A percentile compares a stretch with the other conserved stretches of the same genome.
phyloP scores from a whole-genome alignment of 2,797 vertebrate genomes.

The Syngnathus rostellatus region DNA sequence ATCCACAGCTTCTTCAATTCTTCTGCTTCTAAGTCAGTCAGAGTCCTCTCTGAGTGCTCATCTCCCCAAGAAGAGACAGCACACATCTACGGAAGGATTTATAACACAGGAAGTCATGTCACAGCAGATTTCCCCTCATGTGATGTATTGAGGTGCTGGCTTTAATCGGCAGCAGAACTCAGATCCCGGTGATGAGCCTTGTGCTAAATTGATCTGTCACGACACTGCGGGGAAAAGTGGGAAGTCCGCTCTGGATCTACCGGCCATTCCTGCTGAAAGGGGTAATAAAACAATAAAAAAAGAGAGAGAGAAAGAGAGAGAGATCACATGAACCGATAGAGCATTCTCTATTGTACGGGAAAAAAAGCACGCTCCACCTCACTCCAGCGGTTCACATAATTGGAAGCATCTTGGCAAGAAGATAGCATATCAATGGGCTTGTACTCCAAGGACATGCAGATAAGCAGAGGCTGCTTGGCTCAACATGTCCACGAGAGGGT shows the following conservation, averaged over 20 bases:
- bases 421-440: constrained; percentile 71
- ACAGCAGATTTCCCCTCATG: constrained; percentile 15
- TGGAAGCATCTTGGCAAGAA: constrained; percentile 75
- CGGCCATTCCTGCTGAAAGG: constrained; percentile 41
- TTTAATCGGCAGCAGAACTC: constrained; percentile 25
- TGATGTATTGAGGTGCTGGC: constrained; percentile 24
- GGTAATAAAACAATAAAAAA: constrained; percentile 26
- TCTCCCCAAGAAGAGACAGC: constrained; percentile 11
- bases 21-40: constrained; percentile 8
- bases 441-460: constrained; percentile 72
- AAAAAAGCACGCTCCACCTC: constrained; percentile 65
- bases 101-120: constrained; percentile 28
- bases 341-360: constrained; percentile 51
- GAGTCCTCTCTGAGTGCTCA: constrained; percentile 14
- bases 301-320: constrained; percentile 38
- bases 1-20: background rate
- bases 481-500: constrained; percentile 59
- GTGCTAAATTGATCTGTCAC: constrained; percentile 36
- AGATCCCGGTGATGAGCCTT: constrained; percentile 23
- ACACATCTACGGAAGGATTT: constrained; percentile 19
- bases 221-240: constrained; percentile 25
- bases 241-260: constrained; percentile 34
- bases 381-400: constrained; percentile 73
- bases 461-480: constrained; percentile 60
- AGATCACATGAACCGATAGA: constrained; percentile 62